Percentiles rank a stretch among this genome's conserved stretches.
These are phyloP conservation scores for Macrophya annulata DNA, from an alignment of 2,888 invertebrate species.

Conservation along the genomic window DNA sequence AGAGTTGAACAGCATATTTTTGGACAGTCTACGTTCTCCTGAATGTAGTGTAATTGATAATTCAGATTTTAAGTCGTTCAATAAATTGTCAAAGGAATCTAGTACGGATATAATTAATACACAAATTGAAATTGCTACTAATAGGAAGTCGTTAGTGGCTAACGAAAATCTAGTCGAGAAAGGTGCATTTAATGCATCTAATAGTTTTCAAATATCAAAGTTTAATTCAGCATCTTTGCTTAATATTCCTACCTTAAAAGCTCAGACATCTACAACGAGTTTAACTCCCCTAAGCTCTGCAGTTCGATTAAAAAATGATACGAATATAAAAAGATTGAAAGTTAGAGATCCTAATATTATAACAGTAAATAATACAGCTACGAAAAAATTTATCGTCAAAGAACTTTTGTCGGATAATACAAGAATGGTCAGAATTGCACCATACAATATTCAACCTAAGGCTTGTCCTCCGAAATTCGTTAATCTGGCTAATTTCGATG, in stretches of 20 bases:
- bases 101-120: background rate
- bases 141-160: slow-evolving; percentile 56
- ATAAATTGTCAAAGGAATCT: background rate
- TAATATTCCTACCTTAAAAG: background rate
- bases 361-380: slow-evolving; percentile 56
- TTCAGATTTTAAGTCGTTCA: slow-evolving; percentile 9
- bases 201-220: slow-evolving; percentile 37
- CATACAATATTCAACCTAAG: slow-evolving; percentile 62
- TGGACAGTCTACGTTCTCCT: background rate
- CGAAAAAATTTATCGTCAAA: slow-evolving; percentile 57
- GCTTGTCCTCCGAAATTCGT: slow-evolving; percentile 65
- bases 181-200: slow-evolving; percentile 39
- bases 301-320: background rate
- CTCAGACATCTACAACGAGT: slow-evolving; percentile 16
- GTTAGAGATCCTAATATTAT: slow-evolving; percentile 40
- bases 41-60: slow-evolving; percentile 4
- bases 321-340: slow-evolving; percentile 28
- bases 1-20: slow-evolving; percentile 29
- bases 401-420: slow-evolving; percentile 35
- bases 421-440: slow-evolving; percentile 60
- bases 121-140: background rate
- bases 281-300: background rate
- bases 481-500: slow-evolving; percentile 67
- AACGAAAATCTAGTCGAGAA: slow-evolving; percentile 66
- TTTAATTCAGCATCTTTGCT: background rate